Base-by-base conservation (phyloP, 2,888 invertebrate genomes). In the Teleogryllus oceanicus region DNA sequence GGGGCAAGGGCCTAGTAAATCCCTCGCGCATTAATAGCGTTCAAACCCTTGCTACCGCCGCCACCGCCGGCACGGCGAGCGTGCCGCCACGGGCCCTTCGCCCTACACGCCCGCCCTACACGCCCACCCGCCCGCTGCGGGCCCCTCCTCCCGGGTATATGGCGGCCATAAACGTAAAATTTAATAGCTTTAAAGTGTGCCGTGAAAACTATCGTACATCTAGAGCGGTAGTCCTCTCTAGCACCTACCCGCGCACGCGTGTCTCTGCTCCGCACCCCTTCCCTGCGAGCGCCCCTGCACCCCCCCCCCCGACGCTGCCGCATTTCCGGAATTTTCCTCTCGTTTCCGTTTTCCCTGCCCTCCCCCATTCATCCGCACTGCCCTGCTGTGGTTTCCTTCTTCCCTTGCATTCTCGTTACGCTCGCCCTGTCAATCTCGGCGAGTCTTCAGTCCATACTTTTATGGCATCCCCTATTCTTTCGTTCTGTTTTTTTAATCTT, bases 141-240 rank as follows among this genome's bases (percentile, higher is more conserved):
- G n/a, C 62, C 4, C 62, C 62, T 16, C 16, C 62, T 13, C 62
- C 11, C 13, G n/a, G 62, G 16, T 62, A 62, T 62, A 62, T 62
- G 62, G 62, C 62, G 16, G 62, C 62, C 8, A 62, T 62, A 62
- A 13, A 18, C 16, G 62, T 62, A 62, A 62, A 62, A 62, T 62
- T 62, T 62, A 62, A 62, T 62, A 12, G 62, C 16, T 62, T 62
- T 62, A 62, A 62, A 13, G 62, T n/a, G 62, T n/a, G 62, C 62
- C 62, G 62, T 62, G 62, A 62, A 62, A 62, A 62, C 62, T 62
- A 62, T 62, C 62, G 62, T n/a, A 13, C 16, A 62, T 62, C 62
- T 62, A 13, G 16, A 62, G n/a, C n/a, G 62, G 62, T n/a, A 62
- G 62, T n/a, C n/a, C 62, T 62, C 62, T 18, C 62, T 62, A 13